Evolutionary conservation across 2,113 vertebrate species (phyloP), one percentile per base, ranked within the genome.

Genomic region (Rhipidura dahli): DNA sequence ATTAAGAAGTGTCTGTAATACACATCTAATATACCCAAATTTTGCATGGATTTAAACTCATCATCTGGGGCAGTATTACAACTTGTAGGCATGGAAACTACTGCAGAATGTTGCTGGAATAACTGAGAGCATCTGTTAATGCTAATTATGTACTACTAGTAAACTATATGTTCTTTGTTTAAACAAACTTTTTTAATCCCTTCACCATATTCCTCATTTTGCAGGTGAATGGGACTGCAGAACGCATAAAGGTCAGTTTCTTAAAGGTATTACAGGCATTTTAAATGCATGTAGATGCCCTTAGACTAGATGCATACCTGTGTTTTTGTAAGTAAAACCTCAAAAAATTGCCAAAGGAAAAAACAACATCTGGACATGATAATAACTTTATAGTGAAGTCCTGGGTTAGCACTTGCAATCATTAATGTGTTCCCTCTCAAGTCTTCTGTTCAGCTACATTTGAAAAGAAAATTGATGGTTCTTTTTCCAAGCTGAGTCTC

Each of bases 361-460:
- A 86, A 37, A 0, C 50, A 85, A 85, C 90, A 70, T 90, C 87
- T 93, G 75, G 78, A 65, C 90, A 22, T 42, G 75, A 76, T 82
- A 89, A 68, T 75, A 83, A 71, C 69, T 87, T 83, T 33, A 66
- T 26, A 15, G 30, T 61, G 66, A 72, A 85, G 63, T 64, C 39
- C 60, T 89, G 15, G 4, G 92, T 90, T 64, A 75, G 51, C 35
- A 66, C 40, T 89, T 47, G 24, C 54, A 53, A 49, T 84, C 65
- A 65, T 78, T 85, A 80, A 72, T 87, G 47, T 71, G 9, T 89
- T 89, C 54, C 61, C 49, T 91, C 73, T 85, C 49, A 79, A 51
- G 40, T 79, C 57, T 71, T 54, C 61, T 93, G 91, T 91, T 87
- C 78, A 83, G 90, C 84, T 94, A 71, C 66, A 85, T 89, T 93